phyloP scores from a whole-genome alignment of 2,797 vertebrate species.

The Pangasius djambal region DNA sequence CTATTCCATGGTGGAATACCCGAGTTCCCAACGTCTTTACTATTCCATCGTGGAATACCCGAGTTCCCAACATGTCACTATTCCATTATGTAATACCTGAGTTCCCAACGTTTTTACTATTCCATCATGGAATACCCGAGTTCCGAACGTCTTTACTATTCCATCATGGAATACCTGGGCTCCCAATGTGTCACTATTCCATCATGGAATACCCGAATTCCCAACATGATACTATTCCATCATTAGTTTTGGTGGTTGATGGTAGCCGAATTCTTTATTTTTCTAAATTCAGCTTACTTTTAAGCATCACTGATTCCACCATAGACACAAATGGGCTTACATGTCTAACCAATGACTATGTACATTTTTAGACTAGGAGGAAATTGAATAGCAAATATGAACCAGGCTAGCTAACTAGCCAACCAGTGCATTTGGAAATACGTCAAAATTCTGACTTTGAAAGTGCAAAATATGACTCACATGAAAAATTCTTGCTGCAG shows the following conservation, averaged over 20 bases:
- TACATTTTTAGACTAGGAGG: background rate
- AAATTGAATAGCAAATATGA: background rate
- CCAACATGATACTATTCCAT: background rate
- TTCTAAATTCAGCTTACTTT: background rate
- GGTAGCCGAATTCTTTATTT: background rate
- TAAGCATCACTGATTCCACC: background rate
- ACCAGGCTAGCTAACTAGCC: background rate
- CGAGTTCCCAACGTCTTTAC: no score
- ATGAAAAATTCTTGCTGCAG: background rate
- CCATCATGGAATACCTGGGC: background rate
- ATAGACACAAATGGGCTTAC: background rate
- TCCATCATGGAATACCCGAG: background rate
- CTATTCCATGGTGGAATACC: background rate
- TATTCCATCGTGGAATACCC: background rate
- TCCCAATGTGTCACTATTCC: background rate
- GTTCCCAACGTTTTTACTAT: background rate
- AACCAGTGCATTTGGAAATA: background rate
- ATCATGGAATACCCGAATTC: background rate
- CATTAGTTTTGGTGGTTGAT: background rate
- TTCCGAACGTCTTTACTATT: background rate
- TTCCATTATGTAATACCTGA: no score
- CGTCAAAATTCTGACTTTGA: background rate
- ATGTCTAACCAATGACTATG: no score
- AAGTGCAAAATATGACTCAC: background rate
- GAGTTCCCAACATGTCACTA: accelerated